Base-by-base conservation (phyloP, 2,888 invertebrate genomes). In the Leptura quadrifasciata region DNA sequence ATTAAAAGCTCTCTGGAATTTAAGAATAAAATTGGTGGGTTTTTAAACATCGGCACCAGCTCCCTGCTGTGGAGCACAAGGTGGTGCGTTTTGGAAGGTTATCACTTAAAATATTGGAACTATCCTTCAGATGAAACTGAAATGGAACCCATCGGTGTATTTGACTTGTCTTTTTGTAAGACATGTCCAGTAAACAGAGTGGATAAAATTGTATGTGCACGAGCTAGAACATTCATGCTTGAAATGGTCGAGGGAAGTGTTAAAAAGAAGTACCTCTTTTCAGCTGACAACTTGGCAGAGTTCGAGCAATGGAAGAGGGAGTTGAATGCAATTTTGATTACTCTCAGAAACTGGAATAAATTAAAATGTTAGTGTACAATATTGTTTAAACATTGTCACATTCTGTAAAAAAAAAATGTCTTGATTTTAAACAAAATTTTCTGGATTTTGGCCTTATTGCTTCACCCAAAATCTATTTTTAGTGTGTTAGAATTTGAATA, bases 11-110 rank as follows among this genome's bases (percentile, higher is more conserved):
- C 47, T 47, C 54, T 63, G 10, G 70, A 54, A n/a, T 72, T 77
- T 12, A 52, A 67, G 17, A 27, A 72, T 15, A 60, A 24, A 31
- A 63, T 58, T 24, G 18, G 17, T 1, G 77, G 77, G 31, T 77
- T 77, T 17, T 57, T 77, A 12, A 78, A 73, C 9, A 20, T 78
- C 6, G 75, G 75, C 0, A 74, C 71, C 20, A 70, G 73, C 6
- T 31, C 60, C 39, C 63, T 74, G 9, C n/a, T 78, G 57, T 79
- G 79, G 79, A 78, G 69, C 27, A 63, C 71, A 55, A 67, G 72
- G 39, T 79, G 79, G 79, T 79, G 79, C 20, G 52, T 55, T 8
- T 61, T 79, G 18, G 67, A 79, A 20, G 78, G 74, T 3, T 60
- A n/a, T 47, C 8, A 21, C 18, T 31, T 74, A 2, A 79, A 74